A percentile compares a stretch with the other conserved stretches of the same genome.
These are phyloP conservation scores for Danionella cerebrum DNA, from an alignment of 2,113 vertebrate species.

Conservation along the genomic window DNA sequence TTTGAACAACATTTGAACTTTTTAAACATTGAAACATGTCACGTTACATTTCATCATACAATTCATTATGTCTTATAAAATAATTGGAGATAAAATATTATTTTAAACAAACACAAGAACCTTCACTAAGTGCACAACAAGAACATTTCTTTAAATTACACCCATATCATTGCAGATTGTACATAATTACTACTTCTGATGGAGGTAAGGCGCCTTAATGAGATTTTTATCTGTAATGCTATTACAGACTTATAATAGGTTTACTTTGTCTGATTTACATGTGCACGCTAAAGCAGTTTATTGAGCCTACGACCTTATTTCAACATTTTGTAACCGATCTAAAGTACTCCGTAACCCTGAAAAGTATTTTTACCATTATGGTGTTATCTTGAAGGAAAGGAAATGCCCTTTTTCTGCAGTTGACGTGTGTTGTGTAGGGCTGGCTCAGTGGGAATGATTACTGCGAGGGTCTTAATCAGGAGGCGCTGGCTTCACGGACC, in stretches of 20 bases:
- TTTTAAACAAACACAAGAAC: too few relatives aligned
- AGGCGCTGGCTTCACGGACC: constrained; percentile 76
- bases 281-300: constrained; percentile 64
- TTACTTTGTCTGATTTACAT: constrained; percentile 56
- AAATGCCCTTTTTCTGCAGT: constrained; percentile 41
- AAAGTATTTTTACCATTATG: constrained; percentile 11
- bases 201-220: too few relatives aligned
- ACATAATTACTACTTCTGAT: too few relatives aligned
- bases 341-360: constrained; percentile 54
- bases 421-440: constrained; percentile 54
- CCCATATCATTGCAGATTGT: too few relatives aligned
- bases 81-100: too few relatives aligned
- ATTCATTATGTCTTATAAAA: too few relatives aligned
- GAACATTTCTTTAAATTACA: too few relatives aligned
- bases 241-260: constrained; percentile 58
- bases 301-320: constrained; percentile 58
- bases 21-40: too few relatives aligned
- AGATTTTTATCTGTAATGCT: constrained; percentile 62
- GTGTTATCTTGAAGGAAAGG: constrained; percentile 17
- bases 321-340: constrained; percentile 63
- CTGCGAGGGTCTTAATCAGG: constrained; percentile 83
- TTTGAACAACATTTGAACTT: too few relatives aligned
- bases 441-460: constrained; percentile 76
- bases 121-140: too few relatives aligned
- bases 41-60: too few relatives aligned